Evolutionary conservation across 2,113 vertebrate genomes (phyloP), one percentile per base, ranked within the genome.

Genomic region (Chaetodon trifascialis): DNA sequence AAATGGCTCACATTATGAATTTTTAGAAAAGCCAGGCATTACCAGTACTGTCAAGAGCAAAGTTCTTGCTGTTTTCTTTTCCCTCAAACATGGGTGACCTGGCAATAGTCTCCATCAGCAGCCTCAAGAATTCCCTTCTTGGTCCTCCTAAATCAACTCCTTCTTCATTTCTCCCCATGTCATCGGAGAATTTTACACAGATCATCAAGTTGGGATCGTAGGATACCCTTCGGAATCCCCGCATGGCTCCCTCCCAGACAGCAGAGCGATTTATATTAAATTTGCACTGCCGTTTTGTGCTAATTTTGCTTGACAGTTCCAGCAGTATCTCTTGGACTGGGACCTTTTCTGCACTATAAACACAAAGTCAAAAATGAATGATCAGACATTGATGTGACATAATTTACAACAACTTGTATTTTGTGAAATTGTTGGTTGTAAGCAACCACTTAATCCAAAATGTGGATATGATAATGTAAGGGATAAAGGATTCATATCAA

Each of bases 81-180:
- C 63, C 63, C 19, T 76, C 63, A 63, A 76, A 76, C 74, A 76
- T 56, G 51, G 73, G 8, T 2, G 46, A 75, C 73, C 5, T 51
- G 1, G 73, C 74, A 76, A 46, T 56, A 12, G 0, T 46, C n/a
- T 76, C 73, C 21, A 76, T 66, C 2, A 66, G 49, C 0, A 67
- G 74, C 51, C 34, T 67, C 0, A 76, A 34, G 17, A 66, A 76
- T 44, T 76, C 73, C 62, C 62, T 76, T 8, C 49, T 76, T 52
- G 59, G 60, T 4, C 12, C 30, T 25, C 62, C 38, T 47, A 65
- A 40, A 56, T 66, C 74, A 23, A 66, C 63, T 5, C 49, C 74
- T 51, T 67, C 74, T 1, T 66, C 51, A 15, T 21, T 55, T 65
- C 0, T 56, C 3, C 74, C 74, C 62, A 66, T 15, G 74, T 77